phyloP scores from a whole-genome alignment of 2,797 vertebrate species.

The Odontamblyopus lacepedii region DNA sequence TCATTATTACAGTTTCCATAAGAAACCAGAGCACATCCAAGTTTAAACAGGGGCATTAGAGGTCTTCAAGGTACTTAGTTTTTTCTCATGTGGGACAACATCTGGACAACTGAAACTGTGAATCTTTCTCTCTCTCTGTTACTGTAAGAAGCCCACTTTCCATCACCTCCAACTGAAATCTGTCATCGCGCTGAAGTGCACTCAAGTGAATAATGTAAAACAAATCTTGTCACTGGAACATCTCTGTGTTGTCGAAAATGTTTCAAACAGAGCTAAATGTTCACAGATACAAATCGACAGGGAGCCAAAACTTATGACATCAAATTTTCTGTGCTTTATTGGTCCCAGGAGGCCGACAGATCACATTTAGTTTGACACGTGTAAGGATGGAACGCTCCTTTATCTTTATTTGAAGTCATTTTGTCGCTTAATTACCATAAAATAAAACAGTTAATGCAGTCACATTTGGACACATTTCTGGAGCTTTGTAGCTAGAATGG shows the following conservation, averaged over 20 bases:
- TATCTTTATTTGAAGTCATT: slow-evolving; percentile 12
- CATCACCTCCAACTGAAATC: slow-evolving; percentile 44
- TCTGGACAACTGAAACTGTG: slow-evolving; percentile 42
- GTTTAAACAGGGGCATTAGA: slow-evolving; percentile 14
- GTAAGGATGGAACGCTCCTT: neutral
- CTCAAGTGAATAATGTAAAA: slow-evolving; percentile 42
- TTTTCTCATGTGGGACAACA: slow-evolving; percentile 36
- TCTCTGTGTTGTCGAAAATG: slow-evolving; percentile 36
- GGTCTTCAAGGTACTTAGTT: slow-evolving; percentile 21
- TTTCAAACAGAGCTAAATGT: slow-evolving; percentile 29
- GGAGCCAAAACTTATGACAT: slow-evolving; percentile 19
- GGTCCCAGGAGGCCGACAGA: slow-evolving; percentile 3
- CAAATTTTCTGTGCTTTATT: slow-evolving; percentile 10
- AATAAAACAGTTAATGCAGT: neutral
- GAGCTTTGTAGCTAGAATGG: neutral
- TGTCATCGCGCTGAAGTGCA: slow-evolving; percentile 37
- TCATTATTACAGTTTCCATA: neutral
- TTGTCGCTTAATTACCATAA: neutral
- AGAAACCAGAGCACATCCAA: neutral
- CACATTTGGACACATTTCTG: neutral
- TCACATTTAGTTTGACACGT: neutral
- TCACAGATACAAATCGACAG: slow-evolving; percentile 14
- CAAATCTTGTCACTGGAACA: slow-evolving; percentile 47
- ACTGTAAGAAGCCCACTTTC: slow-evolving; percentile 44
- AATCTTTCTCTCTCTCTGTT: slow-evolving; percentile 15